phyloP scores from a whole-genome alignment of 2,797 vertebrate genomes.

The Tiaroga cobitis region DNA sequence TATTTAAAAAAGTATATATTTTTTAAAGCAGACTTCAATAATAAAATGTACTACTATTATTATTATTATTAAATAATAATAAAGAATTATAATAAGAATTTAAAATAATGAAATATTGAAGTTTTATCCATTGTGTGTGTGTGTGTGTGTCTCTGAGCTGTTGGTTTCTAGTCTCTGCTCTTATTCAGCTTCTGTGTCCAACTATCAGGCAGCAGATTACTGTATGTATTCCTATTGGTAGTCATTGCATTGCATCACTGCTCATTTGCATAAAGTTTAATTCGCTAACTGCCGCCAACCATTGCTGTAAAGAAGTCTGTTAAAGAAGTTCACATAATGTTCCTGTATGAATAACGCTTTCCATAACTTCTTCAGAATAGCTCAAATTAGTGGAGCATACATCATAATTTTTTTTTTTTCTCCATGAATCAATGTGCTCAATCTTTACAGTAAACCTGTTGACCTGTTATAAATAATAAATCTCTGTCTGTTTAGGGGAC shows the following conservation, averaged over 20 bases:
- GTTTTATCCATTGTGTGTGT: neutral
- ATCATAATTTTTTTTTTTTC: slow-evolving; percentile 57
- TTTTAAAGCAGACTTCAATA: neutral
- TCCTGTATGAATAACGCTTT: neutral
- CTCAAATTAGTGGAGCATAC: neutral
- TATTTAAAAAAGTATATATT: neutral
- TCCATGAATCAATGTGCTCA: slow-evolving; percentile 76
- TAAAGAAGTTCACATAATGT: neutral
- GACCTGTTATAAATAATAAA: slow-evolving; percentile 82
- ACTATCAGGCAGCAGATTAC: neutral
- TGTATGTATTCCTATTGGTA: neutral
- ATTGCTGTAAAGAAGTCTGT: neutral
- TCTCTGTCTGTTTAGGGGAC: slow-evolving; percentile 64
- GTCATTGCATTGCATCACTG: neutral
- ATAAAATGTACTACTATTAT: neutral
- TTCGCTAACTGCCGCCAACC: neutral
- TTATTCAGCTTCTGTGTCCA: neutral
- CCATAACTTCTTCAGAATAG: slow-evolving; percentile 6
- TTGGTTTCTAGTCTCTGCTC: too few relatives aligned
- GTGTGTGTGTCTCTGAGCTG: too few relatives aligned
- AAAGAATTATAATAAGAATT: neutral
- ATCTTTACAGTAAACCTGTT: slow-evolving; percentile 71
- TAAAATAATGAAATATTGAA: neutral
- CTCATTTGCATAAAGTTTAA: neutral
- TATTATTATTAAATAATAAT: neutral